Conservation (phyloP, 2,113 vertebrate species). For the Poicephalus meyeri region DNA sequence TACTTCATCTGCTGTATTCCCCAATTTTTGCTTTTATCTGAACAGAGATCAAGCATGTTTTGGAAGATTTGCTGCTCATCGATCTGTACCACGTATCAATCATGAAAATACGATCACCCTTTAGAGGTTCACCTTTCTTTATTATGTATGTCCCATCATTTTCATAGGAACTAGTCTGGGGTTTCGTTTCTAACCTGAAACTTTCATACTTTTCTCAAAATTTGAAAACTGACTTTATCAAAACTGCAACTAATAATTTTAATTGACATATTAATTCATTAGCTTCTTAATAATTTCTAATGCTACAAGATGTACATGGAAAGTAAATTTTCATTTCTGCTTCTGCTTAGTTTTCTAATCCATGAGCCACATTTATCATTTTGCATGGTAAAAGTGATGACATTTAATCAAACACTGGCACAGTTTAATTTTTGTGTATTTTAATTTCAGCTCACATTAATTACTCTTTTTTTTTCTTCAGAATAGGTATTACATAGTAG, state of each 20-base stretch:
- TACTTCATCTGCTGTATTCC: not conserved
- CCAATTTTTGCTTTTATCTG: not conserved
- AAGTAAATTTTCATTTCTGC: not conserved
- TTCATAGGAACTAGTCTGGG: not conserved
- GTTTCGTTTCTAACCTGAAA: not conserved
- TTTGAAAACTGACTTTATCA: not conserved
- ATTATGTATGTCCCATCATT: not conserved
- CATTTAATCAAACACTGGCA: not conserved
- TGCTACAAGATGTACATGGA: accelerated
- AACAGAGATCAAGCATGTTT: not conserved
- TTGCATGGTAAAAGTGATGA: not conserved
- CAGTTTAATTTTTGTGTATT: not conserved
- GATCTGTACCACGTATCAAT: not conserved
- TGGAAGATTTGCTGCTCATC: not conserved
- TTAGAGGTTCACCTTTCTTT: not conserved
- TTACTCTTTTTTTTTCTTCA: not conserved
- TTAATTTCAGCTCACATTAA: not conserved
- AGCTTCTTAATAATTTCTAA: not conserved
- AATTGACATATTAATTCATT: not conserved
- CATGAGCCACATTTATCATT: not conserved
- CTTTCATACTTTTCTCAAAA: not conserved
- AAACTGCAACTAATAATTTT: not conserved
- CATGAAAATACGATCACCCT: not conserved
- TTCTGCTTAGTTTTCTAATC: not conserved
- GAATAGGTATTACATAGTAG: not conserved